phyloP scores from a whole-genome alignment of 2,797 vertebrate genomes.

The Muscicapa comitata region DNA sequence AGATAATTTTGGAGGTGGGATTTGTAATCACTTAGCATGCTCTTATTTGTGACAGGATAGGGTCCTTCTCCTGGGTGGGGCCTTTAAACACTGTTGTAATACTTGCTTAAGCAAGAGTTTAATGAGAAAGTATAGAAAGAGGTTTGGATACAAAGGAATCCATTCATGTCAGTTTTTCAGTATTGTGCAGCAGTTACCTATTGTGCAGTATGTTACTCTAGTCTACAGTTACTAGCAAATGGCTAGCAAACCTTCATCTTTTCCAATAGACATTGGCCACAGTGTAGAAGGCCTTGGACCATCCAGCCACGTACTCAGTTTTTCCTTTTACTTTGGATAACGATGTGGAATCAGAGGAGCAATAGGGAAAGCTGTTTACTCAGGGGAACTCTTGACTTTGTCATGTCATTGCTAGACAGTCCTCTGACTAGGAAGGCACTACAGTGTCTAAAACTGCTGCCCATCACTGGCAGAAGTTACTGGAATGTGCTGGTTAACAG shows the following conservation, averaged over 20 bases:
- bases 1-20: not conserved
- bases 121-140: not conserved
- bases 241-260: not conserved
- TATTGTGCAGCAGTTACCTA: not conserved
- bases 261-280: not conserved
- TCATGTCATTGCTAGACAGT: not conserved
- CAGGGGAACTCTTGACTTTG: not conserved
- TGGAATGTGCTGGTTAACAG: not conserved
- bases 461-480: not conserved
- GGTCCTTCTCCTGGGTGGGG: not conserved
- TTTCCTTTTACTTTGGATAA: not conserved
- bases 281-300: not conserved
- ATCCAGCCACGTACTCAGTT: not conserved
- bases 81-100: not conserved
- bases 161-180: not conserved
- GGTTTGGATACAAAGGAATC: not conserved
- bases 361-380: not conserved
- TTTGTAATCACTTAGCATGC: not conserved
- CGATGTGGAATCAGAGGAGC: not conserved
- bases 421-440: not conserved
- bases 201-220: not conserved
- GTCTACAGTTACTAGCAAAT: not conserved
- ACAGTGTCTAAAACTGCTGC: not conserved
- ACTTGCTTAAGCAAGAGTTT: not conserved
- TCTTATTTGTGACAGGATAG: not conserved